Percentiles rank a stretch among this genome's conserved stretches.
These are phyloP conservation scores for Adela reaumurella DNA, from an alignment of 2,888 invertebrate species.

Conservation along the genomic window DNA sequence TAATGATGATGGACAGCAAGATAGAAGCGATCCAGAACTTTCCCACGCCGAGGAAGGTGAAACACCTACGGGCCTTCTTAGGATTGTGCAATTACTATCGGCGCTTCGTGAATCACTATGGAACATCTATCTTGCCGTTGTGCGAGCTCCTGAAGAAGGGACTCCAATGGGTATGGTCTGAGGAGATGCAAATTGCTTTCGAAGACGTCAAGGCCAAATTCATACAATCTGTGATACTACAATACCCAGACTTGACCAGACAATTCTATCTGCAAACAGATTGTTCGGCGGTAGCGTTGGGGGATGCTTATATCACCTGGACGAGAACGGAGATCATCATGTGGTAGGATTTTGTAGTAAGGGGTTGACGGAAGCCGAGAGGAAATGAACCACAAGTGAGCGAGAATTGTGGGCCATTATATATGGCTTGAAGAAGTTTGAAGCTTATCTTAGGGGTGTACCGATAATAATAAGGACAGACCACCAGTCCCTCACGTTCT, in stretches of 20 bases:
- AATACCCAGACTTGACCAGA: conserved; percentile 8
- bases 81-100: conserved; percentile 16
- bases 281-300: conserved; percentile 5
- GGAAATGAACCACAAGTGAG: conserved; percentile 15
- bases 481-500: conserved; percentile 13
- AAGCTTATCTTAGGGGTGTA: conserved; percentile 14
- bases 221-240: conserved; percentile 6
- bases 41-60: conserved; percentile 12
- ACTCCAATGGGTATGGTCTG: conserved; percentile 9
- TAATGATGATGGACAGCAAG: conserved; percentile 11
- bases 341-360: conserved; percentile 13
- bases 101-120: conserved; percentile 13
- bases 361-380: conserved; percentile 9
- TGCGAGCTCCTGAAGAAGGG: conserved; percentile 13
- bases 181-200: conserved; percentile 10
- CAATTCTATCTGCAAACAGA: conserved; percentile 15
- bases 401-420: conserved; percentile 15
- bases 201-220: conserved; percentile 11
- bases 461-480: conserved; percentile 13
- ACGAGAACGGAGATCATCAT: conserved; percentile 6
- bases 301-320: conserved; percentile 13
- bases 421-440: conserved; percentile 13
- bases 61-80: conserved; percentile 14
- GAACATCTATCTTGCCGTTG: conserved; percentile 7
- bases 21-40: conserved; percentile 11